These are phyloP conservation scores for Elmis aenea DNA, from an alignment of 2,888 invertebrate genomes.

Conservation along the genomic window DNA sequence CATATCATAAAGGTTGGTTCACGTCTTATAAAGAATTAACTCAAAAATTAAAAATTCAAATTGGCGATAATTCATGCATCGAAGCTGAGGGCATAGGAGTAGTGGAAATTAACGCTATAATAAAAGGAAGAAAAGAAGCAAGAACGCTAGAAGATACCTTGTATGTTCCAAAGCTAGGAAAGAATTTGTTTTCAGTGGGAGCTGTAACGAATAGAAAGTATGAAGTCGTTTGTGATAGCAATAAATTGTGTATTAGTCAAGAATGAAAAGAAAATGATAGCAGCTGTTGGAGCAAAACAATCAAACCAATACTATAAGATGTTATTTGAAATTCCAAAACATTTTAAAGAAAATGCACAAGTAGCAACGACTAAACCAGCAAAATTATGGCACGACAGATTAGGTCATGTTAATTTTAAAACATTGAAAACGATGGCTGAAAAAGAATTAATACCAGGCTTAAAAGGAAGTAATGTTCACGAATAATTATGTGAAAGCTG, in stretches of 20 bases:
- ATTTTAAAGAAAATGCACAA: slow-evolving; percentile 19
- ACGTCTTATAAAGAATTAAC: slow-evolving; percentile 7
- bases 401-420: slow-evolving; percentile 9
- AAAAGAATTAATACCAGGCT: slow-evolving; percentile 6
- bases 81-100: slow-evolving; percentile 26
- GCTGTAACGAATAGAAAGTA: not conserved
- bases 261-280: no score
- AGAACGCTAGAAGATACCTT: not conserved
- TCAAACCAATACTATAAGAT: not conserved
- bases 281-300: not conserved
- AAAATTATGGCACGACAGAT: slow-evolving; percentile 13
- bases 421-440: not conserved
- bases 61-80: slow-evolving; percentile 24
- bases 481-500: slow-evolving; percentile 23
- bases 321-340: no score
- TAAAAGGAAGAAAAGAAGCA: slow-evolving; percentile 25
- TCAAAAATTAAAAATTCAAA: slow-evolving; percentile 7
- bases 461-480: slow-evolving; percentile 1
- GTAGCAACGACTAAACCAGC: not conserved
- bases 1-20: slow-evolving; percentile 7
- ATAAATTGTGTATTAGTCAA: not conserved
- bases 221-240: not conserved
- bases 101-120: slow-evolving; percentile 22
- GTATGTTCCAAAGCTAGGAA: slow-evolving; percentile 11
- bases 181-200: slow-evolving; percentile 10